Percentiles rank a stretch among this genome's conserved stretches.
Conservation (phyloP, 1,140 invertebrate genomes). For the Orchesella cincta region DNA sequence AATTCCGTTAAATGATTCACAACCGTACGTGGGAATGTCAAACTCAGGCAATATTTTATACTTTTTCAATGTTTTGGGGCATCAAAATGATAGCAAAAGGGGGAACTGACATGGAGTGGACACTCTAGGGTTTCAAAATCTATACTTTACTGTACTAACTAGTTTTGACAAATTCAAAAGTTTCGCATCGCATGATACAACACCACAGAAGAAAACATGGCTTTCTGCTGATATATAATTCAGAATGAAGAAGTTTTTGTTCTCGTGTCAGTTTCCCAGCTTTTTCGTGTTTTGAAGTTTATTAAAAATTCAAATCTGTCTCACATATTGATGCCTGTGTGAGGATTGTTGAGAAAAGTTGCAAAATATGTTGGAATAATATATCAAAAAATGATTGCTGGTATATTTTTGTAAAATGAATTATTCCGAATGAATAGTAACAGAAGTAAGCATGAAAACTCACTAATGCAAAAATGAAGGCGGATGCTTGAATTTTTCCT, state of each 20-base stretch:
- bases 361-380: no score
- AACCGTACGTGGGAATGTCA: background rate
- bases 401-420: no score
- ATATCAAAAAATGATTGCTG: no score
- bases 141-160: no score
- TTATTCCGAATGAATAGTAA: no score
- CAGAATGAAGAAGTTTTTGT: background rate
- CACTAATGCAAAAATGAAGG: no score
- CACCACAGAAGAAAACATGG: background rate
- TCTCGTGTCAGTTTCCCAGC: background rate
- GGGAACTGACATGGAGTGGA: background rate
- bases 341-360: background rate
- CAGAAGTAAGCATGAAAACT: no score
- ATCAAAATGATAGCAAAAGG: background rate
- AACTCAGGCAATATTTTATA: background rate
- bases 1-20: background rate
- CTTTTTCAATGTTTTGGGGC: background rate
- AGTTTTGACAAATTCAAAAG: constrained; percentile 2
- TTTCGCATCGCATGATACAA: background rate
- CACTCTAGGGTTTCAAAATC: no score
- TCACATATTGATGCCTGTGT: background rate
- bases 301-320: constrained; percentile 19
- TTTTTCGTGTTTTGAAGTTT: constrained; percentile 4
- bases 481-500: no score
- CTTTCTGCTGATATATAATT: constrained; percentile 14